Evolutionary conservation across 2,797 vertebrate genomes (phyloP).

Genomic region (Sitta carolinensis): DNA sequence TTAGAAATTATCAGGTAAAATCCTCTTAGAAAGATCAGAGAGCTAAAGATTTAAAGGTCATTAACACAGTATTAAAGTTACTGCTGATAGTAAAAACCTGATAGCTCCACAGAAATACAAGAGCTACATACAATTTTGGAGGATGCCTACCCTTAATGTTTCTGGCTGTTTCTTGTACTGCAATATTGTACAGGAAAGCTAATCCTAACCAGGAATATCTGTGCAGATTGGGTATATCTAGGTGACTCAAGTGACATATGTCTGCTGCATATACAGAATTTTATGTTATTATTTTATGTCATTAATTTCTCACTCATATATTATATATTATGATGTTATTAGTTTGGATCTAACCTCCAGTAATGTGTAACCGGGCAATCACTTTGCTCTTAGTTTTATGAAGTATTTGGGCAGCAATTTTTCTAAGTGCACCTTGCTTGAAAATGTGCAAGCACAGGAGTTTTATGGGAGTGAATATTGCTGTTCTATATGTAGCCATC

Average conservation of each 20-base stretch:
- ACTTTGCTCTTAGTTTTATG: not conserved
- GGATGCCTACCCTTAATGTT: not conserved
- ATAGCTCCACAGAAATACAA: not conserved
- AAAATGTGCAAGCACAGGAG: not conserved
- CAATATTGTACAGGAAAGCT: not conserved
- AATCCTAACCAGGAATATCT: not conserved
- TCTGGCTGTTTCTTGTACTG: not conserved
- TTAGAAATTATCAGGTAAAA: not conserved
- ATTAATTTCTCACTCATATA: not conserved
- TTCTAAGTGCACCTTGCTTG: not conserved
- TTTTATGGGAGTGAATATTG: not conserved
- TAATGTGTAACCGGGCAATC: not conserved
- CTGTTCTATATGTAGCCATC: not conserved
- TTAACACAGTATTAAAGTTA: not conserved
- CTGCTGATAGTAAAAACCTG: not conserved
- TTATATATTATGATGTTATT: accelerated
- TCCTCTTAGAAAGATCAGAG: not conserved
- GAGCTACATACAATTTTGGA: not conserved
- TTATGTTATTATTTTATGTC: not conserved
- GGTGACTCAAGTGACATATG: not conserved
- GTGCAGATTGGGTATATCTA: accelerated
- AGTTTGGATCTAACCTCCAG: not conserved
- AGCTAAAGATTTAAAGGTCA: not conserved
- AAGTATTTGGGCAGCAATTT: not conserved
- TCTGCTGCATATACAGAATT: not conserved